These are phyloP conservation scores for Dryocosmus kuriphilus DNA, from an alignment of 2,888 invertebrate genomes.

Conservation along the genomic window DNA sequence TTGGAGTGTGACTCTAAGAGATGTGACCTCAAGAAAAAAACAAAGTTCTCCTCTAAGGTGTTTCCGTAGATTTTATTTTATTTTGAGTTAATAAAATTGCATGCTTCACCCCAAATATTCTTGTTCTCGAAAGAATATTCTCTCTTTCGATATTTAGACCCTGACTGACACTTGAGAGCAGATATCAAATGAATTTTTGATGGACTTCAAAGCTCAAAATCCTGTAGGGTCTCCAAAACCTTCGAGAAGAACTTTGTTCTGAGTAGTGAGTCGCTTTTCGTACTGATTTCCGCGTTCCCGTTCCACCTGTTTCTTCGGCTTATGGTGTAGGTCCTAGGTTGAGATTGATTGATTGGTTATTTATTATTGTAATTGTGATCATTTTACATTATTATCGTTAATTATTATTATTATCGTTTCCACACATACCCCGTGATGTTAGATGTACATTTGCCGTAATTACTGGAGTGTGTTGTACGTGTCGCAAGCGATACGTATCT, in stretches of 20 bases:
- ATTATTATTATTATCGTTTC: slow-evolving; percentile 56
- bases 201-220: slow-evolving; percentile 41
- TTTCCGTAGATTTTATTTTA: not conserved
- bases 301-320: slow-evolving; percentile 70
- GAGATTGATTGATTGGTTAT: slow-evolving; percentile 68
- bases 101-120: slow-evolving; percentile 50
- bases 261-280: slow-evolving; percentile 69
- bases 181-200: not conserved
- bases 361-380: slow-evolving; percentile 59
- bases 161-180: slow-evolving; percentile 38
- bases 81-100: too few relatives aligned
- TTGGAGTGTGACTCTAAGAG: slow-evolving; percentile 62
- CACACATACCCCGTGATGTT: slow-evolving; percentile 67
- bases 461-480: slow-evolving; percentile 59
- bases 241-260: slow-evolving; percentile 55
- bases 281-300: slow-evolving; percentile 64
- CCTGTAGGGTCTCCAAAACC: slow-evolving; percentile 43
- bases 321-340: slow-evolving; percentile 74
- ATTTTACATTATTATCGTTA: slow-evolving; percentile 55
- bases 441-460: slow-evolving; percentile 68
- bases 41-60: not conserved
- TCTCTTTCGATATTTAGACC: slow-evolving; percentile 36
- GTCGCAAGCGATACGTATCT: slow-evolving; percentile 54
- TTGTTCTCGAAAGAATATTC: not conserved
- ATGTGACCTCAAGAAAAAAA: slow-evolving; percentile 53